phyloP scores from a whole-genome alignment of 2,113 vertebrate genomes.

The Phodopus roborovskii region DNA sequence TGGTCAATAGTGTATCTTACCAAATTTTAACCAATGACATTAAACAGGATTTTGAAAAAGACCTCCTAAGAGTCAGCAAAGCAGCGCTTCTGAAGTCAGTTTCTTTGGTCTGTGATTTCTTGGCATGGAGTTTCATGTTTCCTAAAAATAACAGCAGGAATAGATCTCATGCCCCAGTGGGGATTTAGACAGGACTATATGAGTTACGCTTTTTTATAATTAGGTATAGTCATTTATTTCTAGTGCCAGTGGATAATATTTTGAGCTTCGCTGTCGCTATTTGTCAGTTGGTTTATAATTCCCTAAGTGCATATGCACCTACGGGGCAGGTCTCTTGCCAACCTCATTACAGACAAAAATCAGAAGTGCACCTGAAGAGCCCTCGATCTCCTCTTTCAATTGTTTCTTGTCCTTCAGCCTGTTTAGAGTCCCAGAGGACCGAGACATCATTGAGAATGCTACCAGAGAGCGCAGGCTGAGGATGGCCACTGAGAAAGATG shows the following conservation, averaged over 20 bases:
- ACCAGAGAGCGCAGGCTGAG: slow-evolving; percentile 33
- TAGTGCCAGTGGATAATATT: not conserved
- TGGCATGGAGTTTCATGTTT: not conserved
- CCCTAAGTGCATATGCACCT: not conserved
- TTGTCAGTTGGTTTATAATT: not conserved
- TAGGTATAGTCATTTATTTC: slow-evolving; percentile 28
- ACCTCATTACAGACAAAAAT: not conserved
- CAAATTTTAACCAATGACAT: not conserved
- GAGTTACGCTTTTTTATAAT: not conserved
- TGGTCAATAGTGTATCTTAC: not conserved
- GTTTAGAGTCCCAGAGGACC: not conserved
- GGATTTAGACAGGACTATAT: not conserved
- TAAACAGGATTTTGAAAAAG: slow-evolving; percentile 12
- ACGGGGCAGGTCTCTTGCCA: not conserved
- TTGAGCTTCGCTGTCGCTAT: not conserved
- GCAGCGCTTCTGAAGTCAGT: not conserved
- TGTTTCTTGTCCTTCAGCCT: slow-evolving; percentile 12
- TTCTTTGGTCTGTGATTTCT: not conserved
- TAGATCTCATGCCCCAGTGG: not conserved
- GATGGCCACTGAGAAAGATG: not conserved
- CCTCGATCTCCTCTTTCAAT: slow-evolving; percentile 51
- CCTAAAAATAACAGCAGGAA: slow-evolving; percentile 2
- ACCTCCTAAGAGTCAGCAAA: not conserved
- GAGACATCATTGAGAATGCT: slow-evolving; percentile 40
- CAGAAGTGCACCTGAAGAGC: not conserved